Evolutionary conservation across 2,797 vertebrate species (phyloP).

Genomic region (Acipenser transmontanus): DNA sequence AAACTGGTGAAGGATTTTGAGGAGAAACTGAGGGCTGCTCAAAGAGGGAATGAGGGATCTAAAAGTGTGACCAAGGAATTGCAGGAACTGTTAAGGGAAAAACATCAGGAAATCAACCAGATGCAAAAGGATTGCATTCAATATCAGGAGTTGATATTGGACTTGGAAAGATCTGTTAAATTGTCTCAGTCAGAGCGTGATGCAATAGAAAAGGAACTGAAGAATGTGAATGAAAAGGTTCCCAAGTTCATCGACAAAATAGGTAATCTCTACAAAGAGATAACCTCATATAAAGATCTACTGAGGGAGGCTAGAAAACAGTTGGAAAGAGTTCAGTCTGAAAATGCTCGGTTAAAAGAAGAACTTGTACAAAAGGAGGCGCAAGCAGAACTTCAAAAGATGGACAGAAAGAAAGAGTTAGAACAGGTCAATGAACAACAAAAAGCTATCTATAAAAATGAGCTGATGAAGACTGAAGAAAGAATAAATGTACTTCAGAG

Average conservation of each 20-base stretch:
- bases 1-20: conserved; percentile 69
- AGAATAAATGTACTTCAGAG: conserved; percentile 43
- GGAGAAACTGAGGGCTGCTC: conserved; percentile 68
- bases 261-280: conserved; percentile 39
- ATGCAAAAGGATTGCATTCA: conserved; percentile 78
- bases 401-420: conserved; percentile 31
- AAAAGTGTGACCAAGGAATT: conserved; percentile 73
- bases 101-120: conserved; percentile 78
- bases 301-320: conserved; percentile 52
- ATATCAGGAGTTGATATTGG: conserved; percentile 76
- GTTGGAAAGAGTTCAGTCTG: conserved; percentile 38
- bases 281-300: conserved; percentile 38
- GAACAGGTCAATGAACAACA: conserved; percentile 44
- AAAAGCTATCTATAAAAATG: conserved; percentile 42
- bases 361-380: conserved; percentile 44
- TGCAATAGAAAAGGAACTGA: conserved; percentile 51
- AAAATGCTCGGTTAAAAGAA: conserved; percentile 53
- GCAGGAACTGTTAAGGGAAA: conserved; percentile 78
- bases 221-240: conserved; percentile 44
- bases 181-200: conserved; percentile 46
- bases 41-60: conserved; percentile 65
- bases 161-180: conserved; percentile 68
- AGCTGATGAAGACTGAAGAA: conserved; percentile 49
- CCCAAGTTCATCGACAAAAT: conserved; percentile 38
- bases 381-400: conserved; percentile 34